Evolutionary conservation across 2,888 invertebrate genomes (phyloP), one percentile per base, ranked within the genome.

Genomic region (Eristalis tenax): DNA sequence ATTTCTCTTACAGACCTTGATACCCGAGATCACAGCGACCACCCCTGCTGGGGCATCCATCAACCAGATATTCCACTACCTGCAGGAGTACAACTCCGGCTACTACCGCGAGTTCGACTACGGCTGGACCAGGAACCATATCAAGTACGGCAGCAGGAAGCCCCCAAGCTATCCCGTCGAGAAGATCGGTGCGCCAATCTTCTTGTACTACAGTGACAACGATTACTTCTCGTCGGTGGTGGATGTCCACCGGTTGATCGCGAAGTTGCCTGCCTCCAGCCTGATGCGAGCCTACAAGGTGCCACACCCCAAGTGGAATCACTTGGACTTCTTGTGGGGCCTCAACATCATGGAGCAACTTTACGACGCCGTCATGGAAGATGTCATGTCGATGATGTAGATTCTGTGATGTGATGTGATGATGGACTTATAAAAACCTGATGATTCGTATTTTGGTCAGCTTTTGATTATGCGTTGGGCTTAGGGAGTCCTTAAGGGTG

Each of bases 291-390:
- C 90, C 0, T 85, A 91, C 28, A 88, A 90, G 66, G 90, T 91
- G 4, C 89, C 90, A 1, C 89, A 91, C 63, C 86, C 89, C 5
- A 90, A 89, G 0, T 91, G 91, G 91, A 92, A 90, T 0, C 92
- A 91, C 38, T 88, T 91, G 89, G 92, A 91, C 85, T 92, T 90
- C 76, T 81, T 92, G 50, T 92, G 91, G 82, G 92, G 92, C 6
- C 32, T 50, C 3, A 78, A 90, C 32, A 89, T 92, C 0, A 91
- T 89, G 76, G 76, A 90, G 57, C 70, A 89, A 28, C 90, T 91
- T 15, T 91, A 91, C 66, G 88, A 92, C 68, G 79, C 84, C 43
- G 88, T 90, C 3, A 83, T 91, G 26, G 78, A 89, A 4, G 91
- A 91, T 65, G 89, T 90, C 0, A 13, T n/a, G 35, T 56, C 56